Evolutionary conservation across 2,888 invertebrate genomes (phyloP), one percentile per base, ranked within the genome.

Genomic region (Oligia fasciuncula): DNA sequence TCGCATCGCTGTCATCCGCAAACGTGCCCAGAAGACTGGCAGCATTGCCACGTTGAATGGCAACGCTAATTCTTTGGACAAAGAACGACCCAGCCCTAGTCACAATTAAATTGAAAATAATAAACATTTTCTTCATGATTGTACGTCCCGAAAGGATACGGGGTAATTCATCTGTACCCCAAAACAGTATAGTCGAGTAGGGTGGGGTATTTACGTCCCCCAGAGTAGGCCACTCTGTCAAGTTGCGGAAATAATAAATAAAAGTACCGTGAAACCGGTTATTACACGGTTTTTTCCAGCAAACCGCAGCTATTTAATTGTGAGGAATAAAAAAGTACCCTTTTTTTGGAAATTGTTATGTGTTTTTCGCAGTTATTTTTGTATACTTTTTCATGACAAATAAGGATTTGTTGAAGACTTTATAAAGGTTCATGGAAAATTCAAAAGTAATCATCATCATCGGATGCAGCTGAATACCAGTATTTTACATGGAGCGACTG

Each of bases 191-290:
- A 70, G 74, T 67, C 1, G 75, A 75, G 80, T 76, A 68, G 82
- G 85, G 77, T 79, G 84, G 81, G 76, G 78, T 81, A 84, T 86
- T 88, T 88, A 86, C 77, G 77, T 79, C 83, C 87, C 78, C 62
- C 17, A 70, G 71, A 79, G 80, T 69, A 68, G 81, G 74, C 76
- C 75, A 85, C 84, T 84, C 81, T 73, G 84, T 87, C 87, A 87
- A 79, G 82, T 86, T 86, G 77, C 86, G 90, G 90, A 90, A 89
- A 89, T 89, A 90, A 90, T 90, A 90, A 90, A 90, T 90, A 90
- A 88, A 85, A 86, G 84, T 76, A 81, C 87, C 80, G 84, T 87
- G 79, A 89, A 89, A 86, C 85, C 75, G 85, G 85, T 88, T 89
- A 89, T 85, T 86, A 83, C 76, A 80, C 80, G 75, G 35, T 29